A percentile compares a stretch with the other conserved stretches of the same genome.
phyloP scores from a whole-genome alignment of 2,113 vertebrate species.

The Psittacula cyanocephala region DNA sequence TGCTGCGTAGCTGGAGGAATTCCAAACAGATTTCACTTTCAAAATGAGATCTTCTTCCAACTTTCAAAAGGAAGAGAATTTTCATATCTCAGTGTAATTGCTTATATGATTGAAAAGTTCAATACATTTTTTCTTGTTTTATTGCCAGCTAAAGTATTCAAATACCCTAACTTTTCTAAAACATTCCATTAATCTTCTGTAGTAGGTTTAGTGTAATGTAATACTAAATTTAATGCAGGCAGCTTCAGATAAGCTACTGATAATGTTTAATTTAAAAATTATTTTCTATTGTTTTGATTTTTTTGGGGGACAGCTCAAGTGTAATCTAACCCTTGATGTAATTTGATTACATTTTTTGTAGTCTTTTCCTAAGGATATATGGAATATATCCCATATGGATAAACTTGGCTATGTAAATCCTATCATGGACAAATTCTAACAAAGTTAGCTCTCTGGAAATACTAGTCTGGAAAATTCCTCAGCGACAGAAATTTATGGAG shows the following conservation, averaged over 20 bases:
- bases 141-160: not conserved
- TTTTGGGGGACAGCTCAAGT: fast-evolving
- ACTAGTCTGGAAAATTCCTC: not conserved
- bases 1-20: not conserved
- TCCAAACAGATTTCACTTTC: not conserved
- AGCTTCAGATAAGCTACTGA: not conserved
- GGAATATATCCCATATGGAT: not conserved
- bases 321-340: not conserved
- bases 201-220: not conserved
- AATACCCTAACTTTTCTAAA: not conserved
- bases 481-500: not conserved
- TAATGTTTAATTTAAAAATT: not conserved
- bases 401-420: not conserved
- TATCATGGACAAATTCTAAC: not conserved
- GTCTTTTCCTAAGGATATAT: not conserved
- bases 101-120: not conserved
- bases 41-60: not conserved
- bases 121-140: not conserved
- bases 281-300: not conserved
- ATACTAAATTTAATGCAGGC: not conserved
- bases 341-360: not conserved
- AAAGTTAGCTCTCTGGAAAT: not conserved
- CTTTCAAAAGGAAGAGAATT: not conserved
- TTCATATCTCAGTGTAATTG: not conserved
- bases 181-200: not conserved